Evolutionary conservation across 2,888 invertebrate species (phyloP), one percentile per base, ranked within the genome.

Genomic region (Habrosyne pyritoides): DNA sequence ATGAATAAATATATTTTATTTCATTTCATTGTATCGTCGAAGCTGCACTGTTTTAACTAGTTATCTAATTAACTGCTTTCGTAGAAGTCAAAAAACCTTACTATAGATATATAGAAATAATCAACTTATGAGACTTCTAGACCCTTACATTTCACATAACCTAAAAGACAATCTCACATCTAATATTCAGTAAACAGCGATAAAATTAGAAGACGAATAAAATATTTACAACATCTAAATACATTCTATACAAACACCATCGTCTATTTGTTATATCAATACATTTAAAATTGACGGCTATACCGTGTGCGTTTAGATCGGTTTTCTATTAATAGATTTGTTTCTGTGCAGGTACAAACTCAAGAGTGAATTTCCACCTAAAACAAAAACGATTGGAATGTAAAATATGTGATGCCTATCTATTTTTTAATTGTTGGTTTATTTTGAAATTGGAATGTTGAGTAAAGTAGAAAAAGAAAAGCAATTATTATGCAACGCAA

Each of bases 341-440:
- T 42, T 42, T 7, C 42, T 36, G 36, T 36, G 36, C 14, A 14
- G 1, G 36, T 12, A 42, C 12, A n/a, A n/a, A n/a, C 8, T 1
- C 2, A 12, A 7, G 42, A 2, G 42, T 42, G 36, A 36, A 30
- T 36, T 14, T 36, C 0, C 14, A 2, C 18, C 18, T n/a, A 42
- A 42, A 18, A 42, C 14, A 42, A 42, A 18, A n/a, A 42, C 42
- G 42, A 42, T 2, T 36, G 18, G 42, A 42, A 18, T 18, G 14
- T n/a, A 18, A 42, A 42, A 42, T 18, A 18, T 18, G 14, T 12
- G 36, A 12, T 18, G 42, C 5, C 7, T 18, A 18, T 42, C 2
- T 36, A 36, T 42, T 42, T 42, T n/a, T 42, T 14, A 42, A 42
- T 42, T 42, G 42, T 18, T 42, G n/a, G 42, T 42, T 42, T 18